Conservation (phyloP, 1,140 invertebrate species). For the Macrobrachium rosenbergii region DNA sequence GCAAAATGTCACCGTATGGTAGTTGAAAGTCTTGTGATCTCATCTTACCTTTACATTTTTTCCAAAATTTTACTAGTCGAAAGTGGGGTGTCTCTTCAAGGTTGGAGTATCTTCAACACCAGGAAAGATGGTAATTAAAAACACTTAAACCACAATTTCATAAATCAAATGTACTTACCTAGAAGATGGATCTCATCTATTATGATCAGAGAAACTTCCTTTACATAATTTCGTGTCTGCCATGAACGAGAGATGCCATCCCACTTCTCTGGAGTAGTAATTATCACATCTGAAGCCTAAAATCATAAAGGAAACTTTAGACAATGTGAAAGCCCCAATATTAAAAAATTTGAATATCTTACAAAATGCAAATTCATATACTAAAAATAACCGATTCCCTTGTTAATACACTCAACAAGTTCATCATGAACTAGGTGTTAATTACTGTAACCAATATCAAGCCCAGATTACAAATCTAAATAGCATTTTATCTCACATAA, state of each 20-base stretch:
- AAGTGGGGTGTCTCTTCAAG: too few relatives aligned
- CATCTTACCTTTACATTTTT: too few relatives aligned
- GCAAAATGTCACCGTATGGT: too few relatives aligned
- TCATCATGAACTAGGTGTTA: background rate
- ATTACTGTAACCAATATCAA: too few relatives aligned
- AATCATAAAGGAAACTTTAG: background rate
- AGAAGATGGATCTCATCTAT: constrained; percentile 99
- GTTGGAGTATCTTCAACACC: too few relatives aligned
- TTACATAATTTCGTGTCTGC: constrained; percentile 96
- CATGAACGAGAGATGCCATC: constrained; percentile 97
- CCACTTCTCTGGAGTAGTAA: constrained; percentile 99
- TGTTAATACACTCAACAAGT: background rate
- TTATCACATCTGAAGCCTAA: constrained; percentile 86
- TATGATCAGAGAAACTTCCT: constrained; percentile 90
- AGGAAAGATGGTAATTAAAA: too few relatives aligned
- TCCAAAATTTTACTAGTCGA: too few relatives aligned
- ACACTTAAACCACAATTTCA: background rate
- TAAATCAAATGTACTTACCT: constrained; percentile 75
- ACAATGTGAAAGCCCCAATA: background rate
- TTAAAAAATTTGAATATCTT: background rate
- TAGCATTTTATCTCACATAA: too few relatives aligned
- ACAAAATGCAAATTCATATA: background rate
- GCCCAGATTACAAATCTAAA: too few relatives aligned
- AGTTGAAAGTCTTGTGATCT: too few relatives aligned
- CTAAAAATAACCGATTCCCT: background rate